Percentiles rank a stretch among this genome's conserved stretches.
These are phyloP conservation scores for Lanius collurio DNA, from an alignment of 2,113 vertebrate genomes.

Conservation along the genomic window DNA sequence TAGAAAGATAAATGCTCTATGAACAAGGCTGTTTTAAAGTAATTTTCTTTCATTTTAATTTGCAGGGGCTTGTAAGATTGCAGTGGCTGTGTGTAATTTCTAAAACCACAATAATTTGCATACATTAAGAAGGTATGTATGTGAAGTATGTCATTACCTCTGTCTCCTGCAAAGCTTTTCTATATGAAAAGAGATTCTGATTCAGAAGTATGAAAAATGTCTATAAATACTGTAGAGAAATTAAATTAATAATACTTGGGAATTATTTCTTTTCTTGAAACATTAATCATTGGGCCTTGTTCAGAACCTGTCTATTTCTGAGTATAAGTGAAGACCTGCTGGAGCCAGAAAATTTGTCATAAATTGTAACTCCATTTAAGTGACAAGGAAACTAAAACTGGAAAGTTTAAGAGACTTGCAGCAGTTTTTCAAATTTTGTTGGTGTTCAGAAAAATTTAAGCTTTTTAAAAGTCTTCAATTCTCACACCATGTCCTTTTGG, in stretches of 20 bases:
- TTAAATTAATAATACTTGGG: constrained; percentile 19
- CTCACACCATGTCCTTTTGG: neutral
- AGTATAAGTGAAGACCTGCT: neutral
- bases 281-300: neutral
- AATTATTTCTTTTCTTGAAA: constrained; percentile 21
- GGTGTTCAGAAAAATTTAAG: neutral
- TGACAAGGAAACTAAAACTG: neutral
- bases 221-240: neutral
- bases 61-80: constrained; percentile 36
- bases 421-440: neutral
- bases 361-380: neutral
- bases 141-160: neutral
- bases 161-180: neutral
- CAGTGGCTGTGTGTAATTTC: constrained; percentile 18
- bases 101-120: constrained; percentile 30
- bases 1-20: neutral
- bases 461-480: neutral
- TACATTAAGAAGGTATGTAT: constrained; percentile 20
- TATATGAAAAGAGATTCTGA: constrained; percentile 4
- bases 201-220: neutral
- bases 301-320: neutral
- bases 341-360: neutral
- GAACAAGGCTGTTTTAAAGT: constrained; percentile 24
- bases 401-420: neutral
- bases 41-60: constrained; percentile 56